Conservation (phyloP, 2,113 vertebrate genomes). For the Oreotrochilus melanogaster region DNA sequence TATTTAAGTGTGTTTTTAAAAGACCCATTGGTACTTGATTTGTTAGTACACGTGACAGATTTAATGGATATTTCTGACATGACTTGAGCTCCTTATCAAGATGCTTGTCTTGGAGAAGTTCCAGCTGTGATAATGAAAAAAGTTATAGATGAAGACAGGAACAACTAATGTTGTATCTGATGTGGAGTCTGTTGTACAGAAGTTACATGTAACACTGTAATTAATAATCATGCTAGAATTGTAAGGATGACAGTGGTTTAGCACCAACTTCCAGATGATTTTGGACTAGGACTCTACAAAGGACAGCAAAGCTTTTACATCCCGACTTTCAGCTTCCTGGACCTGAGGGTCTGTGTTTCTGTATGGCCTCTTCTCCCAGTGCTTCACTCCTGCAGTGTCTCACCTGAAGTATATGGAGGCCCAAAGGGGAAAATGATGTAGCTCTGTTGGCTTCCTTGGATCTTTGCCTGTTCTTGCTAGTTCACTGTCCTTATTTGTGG, state of each 20-base stretch:
- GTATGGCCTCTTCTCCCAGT: neutral
- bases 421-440: neutral
- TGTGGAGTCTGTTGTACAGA: neutral
- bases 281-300: neutral
- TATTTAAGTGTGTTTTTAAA: neutral
- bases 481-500: neutral
- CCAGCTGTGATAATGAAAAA: constrained; percentile 59
- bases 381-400: neutral
- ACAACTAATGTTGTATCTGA: neutral
- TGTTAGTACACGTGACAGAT: constrained; percentile 52
- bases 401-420: neutral
- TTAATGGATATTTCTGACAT: constrained; percentile 72
- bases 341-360: neutral
- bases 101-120: constrained; percentile 62
- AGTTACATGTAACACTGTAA: neutral
- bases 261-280: neutral
- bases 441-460: neutral
- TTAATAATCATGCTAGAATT: neutral
- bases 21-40: constrained; percentile 52
- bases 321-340: neutral
- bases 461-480: neutral
- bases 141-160: neutral
- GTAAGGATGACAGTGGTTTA: neutral
- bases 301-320: neutral
- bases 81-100: constrained; percentile 45